Evolutionary conservation across 2,888 invertebrate species (phyloP).

Genomic region (Encarsia formosa): DNA sequence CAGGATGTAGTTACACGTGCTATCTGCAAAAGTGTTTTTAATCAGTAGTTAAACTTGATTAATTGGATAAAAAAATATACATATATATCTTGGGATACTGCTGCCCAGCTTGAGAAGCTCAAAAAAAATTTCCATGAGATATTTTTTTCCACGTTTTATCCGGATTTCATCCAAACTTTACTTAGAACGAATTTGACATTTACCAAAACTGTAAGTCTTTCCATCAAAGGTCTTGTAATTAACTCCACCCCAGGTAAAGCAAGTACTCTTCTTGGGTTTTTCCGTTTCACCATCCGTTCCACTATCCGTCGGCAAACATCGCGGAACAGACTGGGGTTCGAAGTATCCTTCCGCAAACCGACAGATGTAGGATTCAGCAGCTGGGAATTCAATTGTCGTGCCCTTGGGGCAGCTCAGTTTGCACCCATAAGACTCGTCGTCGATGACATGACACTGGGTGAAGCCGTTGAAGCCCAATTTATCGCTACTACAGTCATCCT

Average conservation of each 20-base stretch:
- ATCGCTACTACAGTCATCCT: constrained; percentile 58
- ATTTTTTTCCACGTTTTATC: too few relatives aligned
- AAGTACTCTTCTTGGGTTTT: constrained; percentile 62
- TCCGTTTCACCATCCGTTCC: background rate
- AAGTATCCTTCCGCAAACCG: constrained; percentile 63
- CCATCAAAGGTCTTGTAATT: constrained; percentile 87
- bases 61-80: too few relatives aligned
- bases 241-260: constrained; percentile 75
- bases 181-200: background rate
- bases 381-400: constrained; percentile 59
- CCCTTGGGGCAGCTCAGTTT: constrained; percentile 65
- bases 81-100: too few relatives aligned
- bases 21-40: too few relatives aligned
- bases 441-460: constrained; percentile 63
- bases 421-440: constrained; percentile 61
- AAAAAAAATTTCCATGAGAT: too few relatives aligned
- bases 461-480: constrained; percentile 73
- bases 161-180: background rate
- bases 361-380: constrained; percentile 64
- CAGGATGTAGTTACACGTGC: constrained; percentile 72
- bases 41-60: too few relatives aligned
- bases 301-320: constrained; percentile 52
- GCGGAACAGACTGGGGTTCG: constrained; percentile 67
- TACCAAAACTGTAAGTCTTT: constrained; percentile 63
- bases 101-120: too few relatives aligned